These are phyloP conservation scores for Calyptommatus sinebrachiatus DNA, from an alignment of 2,113 vertebrate species.

Conservation along the genomic window DNA sequence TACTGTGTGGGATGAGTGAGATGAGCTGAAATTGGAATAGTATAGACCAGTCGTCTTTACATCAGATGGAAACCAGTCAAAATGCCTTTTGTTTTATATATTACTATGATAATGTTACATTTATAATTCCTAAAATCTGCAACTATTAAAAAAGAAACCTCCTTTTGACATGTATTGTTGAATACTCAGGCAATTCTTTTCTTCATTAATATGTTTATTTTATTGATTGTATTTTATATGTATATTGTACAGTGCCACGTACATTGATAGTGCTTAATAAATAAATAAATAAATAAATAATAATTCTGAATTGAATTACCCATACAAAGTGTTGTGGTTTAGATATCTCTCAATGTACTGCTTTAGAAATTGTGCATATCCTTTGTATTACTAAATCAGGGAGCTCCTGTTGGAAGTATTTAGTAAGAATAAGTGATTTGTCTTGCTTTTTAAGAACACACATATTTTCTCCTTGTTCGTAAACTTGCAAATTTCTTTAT, in stretches of 20 bases:
- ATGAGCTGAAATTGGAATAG: too few species aligned
- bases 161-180: too few species aligned
- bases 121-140: background rate
- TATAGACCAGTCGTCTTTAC: too few species aligned
- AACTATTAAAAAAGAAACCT: too few species aligned
- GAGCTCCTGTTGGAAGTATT: conserved; percentile 68
- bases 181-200: conserved; percentile 14
- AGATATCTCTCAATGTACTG: conserved; percentile 69
- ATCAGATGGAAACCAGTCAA: too few species aligned
- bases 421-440: conserved; percentile 72
- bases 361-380: conserved; percentile 70
- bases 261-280: background rate
- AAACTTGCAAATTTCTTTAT: conserved; percentile 62
- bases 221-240: too few species aligned
- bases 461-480: conserved; percentile 69
- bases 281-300: conserved; percentile 42
- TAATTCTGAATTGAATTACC: conserved; percentile 57
- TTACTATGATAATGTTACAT: conserved; percentile 22
- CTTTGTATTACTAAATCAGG: conserved; percentile 67
- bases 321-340: conserved; percentile 65
- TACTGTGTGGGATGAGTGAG: too few species aligned
- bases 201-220: conserved; percentile 31
- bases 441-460: conserved; percentile 73
- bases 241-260: too few species aligned
- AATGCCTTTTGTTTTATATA: conserved; percentile 47